Conservation (phyloP, 2,797 vertebrate genomes). For the Oophaga sylvatica region DNA sequence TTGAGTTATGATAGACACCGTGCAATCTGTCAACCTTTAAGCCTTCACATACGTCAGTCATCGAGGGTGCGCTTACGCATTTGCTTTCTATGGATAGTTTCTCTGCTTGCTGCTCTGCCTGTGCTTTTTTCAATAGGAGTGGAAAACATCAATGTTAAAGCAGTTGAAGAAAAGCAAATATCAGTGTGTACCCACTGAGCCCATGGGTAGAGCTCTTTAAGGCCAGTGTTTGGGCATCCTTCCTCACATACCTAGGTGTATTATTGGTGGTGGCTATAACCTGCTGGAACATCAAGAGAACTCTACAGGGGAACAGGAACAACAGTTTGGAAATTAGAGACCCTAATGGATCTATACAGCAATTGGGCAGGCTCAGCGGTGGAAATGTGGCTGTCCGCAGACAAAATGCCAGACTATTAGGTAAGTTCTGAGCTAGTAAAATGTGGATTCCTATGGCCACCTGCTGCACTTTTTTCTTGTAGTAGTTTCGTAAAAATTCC, state of each 20-base stretch:
- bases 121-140: constrained; percentile 58
- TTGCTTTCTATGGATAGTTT: constrained; percentile 53
- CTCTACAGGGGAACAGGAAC: constrained; percentile 28
- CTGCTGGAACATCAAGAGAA: constrained; percentile 55
- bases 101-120: constrained; percentile 54
- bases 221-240: constrained; percentile 53
- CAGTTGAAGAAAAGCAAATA: background rate
- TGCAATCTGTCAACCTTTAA: constrained; percentile 61
- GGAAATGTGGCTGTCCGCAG: constrained; percentile 35
- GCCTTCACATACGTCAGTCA: constrained; percentile 9
- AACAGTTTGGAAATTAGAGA: background rate
- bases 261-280: constrained; percentile 53
- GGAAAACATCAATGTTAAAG: constrained; percentile 49
- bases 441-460: background rate
- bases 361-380: constrained; percentile 28
- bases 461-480: background rate
- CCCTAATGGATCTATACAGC: constrained; percentile 23
- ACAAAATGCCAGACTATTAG: constrained; percentile 58
- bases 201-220: constrained; percentile 35
- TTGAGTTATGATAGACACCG: constrained; percentile 62
- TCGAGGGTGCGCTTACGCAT: constrained; percentile 52
- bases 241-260: constrained; percentile 51
- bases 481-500: background rate
- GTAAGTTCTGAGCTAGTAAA: constrained; percentile 46
- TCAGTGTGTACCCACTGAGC: constrained; percentile 56